Evolutionary conservation across 1,140 invertebrate species (phyloP).

Genomic region (Physella acuta): DNA sequence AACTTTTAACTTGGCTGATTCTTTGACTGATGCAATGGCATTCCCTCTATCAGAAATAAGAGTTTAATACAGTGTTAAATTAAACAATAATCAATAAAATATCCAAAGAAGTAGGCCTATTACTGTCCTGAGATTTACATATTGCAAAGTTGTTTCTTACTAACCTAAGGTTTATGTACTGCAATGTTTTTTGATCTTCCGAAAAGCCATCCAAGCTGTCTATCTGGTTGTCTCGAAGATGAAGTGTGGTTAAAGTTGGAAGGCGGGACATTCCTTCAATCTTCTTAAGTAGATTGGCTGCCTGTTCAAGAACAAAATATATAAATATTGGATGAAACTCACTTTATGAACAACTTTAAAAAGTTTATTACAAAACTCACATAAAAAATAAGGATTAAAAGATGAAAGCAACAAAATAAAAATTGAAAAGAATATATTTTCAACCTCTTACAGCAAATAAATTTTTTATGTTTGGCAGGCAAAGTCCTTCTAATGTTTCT

Average conservation of each 20-base stretch:
- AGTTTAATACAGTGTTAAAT: too few relatives aligned
- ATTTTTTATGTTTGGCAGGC: conserved; percentile 57
- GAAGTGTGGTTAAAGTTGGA: conserved; percentile 50
- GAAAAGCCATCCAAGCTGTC: conserved; percentile 55
- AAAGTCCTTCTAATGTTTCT: conserved; percentile 53
- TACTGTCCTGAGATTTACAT: background rate
- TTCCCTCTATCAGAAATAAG: conserved; percentile 55
- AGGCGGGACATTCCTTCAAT: conserved; percentile 53
- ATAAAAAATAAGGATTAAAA: too few relatives aligned
- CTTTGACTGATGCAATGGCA: conserved; percentile 48
- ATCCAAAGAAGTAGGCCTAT: background rate
- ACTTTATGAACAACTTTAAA: too few relatives aligned
- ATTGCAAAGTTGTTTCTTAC: too few relatives aligned
- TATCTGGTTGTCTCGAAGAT: conserved; percentile 58
- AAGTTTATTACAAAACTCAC: too few relatives aligned
- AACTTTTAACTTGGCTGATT: conserved; percentile 47
- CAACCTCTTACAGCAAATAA: conserved; percentile 53
- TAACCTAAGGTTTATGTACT: conserved; percentile 59
- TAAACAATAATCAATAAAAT: background rate
- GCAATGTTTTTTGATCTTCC: conserved; percentile 50
- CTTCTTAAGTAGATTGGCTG: conserved; percentile 53
- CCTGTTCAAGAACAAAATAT: conserved; percentile 37
- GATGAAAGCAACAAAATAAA: too few relatives aligned
- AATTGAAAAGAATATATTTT: conserved; percentile 1
- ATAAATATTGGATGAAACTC: background rate